Conservation (phyloP, 2,888 invertebrate genomes). For the Patella pellucida region DNA sequence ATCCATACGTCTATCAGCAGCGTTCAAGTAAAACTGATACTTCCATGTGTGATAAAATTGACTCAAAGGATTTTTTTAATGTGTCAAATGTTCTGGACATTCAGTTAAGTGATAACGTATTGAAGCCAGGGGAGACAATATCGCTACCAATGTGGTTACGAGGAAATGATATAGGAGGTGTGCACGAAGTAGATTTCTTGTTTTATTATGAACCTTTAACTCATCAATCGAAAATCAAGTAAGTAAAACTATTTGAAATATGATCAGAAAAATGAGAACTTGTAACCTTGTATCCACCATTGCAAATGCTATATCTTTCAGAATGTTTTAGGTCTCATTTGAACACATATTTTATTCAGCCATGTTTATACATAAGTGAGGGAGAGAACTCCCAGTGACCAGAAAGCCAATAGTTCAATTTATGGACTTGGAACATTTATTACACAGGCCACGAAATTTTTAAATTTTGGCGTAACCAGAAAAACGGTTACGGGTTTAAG, state of each 20-base stretch:
- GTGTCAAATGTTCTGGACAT: conserved; percentile 56
- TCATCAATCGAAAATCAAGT: conserved; percentile 52
- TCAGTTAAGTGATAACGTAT: conserved; percentile 56
- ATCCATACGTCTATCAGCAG: conserved; percentile 54
- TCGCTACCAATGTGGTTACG: conserved; percentile 79
- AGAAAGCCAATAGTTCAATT: too few relatives aligned
- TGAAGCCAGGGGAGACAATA: conserved; percentile 75
- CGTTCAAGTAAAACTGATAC: conserved; percentile 21
- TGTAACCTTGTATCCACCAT: too few relatives aligned
- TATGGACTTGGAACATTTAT: not conserved
- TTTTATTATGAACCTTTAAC: conserved; percentile 80
- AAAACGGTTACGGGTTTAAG: too few relatives aligned
- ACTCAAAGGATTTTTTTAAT: conserved; percentile 24
- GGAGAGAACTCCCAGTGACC: too few relatives aligned
- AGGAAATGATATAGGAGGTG: conserved; percentile 79
- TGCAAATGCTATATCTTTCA: too few relatives aligned
- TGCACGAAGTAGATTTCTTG: conserved; percentile 78
- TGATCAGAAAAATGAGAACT: not conserved
- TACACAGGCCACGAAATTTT: too few relatives aligned
- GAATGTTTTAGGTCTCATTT: not conserved
- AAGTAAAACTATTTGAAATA: conserved; percentile 18
- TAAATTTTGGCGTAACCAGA: too few relatives aligned
- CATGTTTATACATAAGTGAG: not conserved
- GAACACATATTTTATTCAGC: not conserved
- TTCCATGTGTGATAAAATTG: conserved; percentile 4